A percentile compares a stretch with the other conserved stretches of the same genome.
These are phyloP conservation scores for Sebastes aleutianus DNA, from an alignment of 2,797 vertebrate genomes.

Conservation along the genomic window DNA sequence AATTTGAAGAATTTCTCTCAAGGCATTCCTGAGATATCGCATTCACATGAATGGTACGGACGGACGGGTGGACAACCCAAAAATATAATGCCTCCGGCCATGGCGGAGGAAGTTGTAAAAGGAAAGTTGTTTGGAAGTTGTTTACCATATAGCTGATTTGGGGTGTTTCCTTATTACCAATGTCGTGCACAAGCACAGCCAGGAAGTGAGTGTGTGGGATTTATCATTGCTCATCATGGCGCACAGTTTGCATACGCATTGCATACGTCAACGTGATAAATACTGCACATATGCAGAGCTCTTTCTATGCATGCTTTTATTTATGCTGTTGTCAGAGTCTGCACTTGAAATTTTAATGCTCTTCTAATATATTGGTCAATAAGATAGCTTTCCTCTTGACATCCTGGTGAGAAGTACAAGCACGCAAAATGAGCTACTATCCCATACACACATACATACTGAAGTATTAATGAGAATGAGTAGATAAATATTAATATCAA, in stretches of 20 bases:
- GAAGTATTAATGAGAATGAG: slow-evolving; percentile 27
- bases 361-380: background rate
- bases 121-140: too few species aligned
- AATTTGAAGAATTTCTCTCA: too few species aligned
- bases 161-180: too few species aligned
- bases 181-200: background rate
- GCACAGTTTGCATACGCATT: fast-evolving
- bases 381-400: background rate
- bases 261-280: background rate
- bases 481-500: slow-evolving; percentile 10
- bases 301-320: background rate
- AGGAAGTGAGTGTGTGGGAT: background rate
- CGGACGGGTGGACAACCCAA: too few species aligned
- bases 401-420: background rate
- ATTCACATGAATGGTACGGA: too few species aligned
- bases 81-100: too few species aligned
- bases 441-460: background rate
- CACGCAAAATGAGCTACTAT: background rate
- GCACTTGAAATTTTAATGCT: background rate
- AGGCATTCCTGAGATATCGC: too few species aligned
- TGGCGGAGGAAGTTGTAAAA: too few species aligned
- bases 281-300: background rate
- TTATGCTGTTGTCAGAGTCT: background rate
- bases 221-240: background rate
- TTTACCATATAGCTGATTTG: too few species aligned